Conservation (phyloP, 1,140 invertebrate genomes). For the Nephila pilipes region DNA sequence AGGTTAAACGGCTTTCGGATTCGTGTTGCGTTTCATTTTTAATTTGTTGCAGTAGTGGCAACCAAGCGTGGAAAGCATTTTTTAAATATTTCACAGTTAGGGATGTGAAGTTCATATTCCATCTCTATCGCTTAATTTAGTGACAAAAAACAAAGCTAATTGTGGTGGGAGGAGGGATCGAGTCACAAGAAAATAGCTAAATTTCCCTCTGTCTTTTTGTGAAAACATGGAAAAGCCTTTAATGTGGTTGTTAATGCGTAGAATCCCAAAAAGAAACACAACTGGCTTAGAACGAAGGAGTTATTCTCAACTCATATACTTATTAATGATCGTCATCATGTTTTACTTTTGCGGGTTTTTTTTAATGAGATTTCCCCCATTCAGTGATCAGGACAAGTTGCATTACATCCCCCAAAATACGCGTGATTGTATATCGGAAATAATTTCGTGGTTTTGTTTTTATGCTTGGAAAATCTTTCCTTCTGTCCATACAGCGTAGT, state of each 20-base stretch:
- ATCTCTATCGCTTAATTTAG: constrained; percentile 25
- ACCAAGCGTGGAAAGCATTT: background rate
- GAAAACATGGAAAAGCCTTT: background rate
- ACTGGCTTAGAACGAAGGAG: background rate
- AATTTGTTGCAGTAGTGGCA: constrained; percentile 2
- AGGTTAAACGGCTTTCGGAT: too few relatives aligned
- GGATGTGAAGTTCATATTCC: background rate
- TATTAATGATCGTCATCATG: too few relatives aligned
- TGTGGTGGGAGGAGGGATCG: background rate
- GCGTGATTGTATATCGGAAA: too few relatives aligned
- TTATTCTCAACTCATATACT: background rate
- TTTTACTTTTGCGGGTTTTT: too few relatives aligned
- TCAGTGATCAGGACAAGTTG: too few relatives aligned
- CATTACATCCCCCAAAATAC: too few relatives aligned
- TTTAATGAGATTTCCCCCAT: too few relatives aligned
- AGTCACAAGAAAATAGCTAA: background rate
- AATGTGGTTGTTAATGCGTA: background rate
- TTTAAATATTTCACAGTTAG: constrained; percentile 9
- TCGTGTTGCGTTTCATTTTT: constrained; percentile 7
- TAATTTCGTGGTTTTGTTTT: too few relatives aligned
- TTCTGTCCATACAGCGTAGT: too few relatives aligned
- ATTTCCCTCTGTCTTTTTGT: background rate
- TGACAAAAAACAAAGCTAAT: background rate
- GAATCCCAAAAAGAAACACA: background rate
- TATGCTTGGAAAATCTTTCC: too few relatives aligned